A percentile compares a stretch with the other conserved stretches of the same genome.
These are phyloP conservation scores for Drosophila novamexicana DNA, from an alignment of 1,140 invertebrate species.

Conservation along the genomic window DNA sequence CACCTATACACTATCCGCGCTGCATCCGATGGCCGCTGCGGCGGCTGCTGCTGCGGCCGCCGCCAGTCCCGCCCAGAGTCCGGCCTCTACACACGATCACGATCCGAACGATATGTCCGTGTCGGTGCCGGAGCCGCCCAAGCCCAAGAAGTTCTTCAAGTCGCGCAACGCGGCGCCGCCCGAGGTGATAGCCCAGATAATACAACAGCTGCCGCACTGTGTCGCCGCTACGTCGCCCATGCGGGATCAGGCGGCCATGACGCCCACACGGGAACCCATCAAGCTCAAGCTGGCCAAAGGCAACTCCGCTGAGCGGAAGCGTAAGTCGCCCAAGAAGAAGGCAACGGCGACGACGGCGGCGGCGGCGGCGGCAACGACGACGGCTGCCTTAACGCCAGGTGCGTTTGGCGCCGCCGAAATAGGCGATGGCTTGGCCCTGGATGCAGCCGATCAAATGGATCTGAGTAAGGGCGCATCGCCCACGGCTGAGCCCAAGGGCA, in stretches of 20 bases:
- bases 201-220: conserved; percentile 85
- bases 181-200: conserved; percentile 85
- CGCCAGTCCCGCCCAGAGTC: conserved; percentile 86
- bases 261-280: conserved; percentile 55
- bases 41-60: conserved; percentile 79
- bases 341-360: conserved; percentile 21
- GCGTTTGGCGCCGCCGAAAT: conserved; percentile 50
- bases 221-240: conserved; percentile 84
- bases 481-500: conserved; percentile 49
- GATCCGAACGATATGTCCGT: conserved; percentile 84
- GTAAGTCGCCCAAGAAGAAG: conserved; percentile 78
- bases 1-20: conserved; percentile 85
- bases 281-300: conserved; percentile 79
- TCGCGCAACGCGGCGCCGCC: conserved; percentile 89
- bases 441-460: conserved; percentile 46
- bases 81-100: conserved; percentile 86
- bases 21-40: conserved; percentile 80
- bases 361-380: conserved; percentile 1
- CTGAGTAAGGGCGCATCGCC: conserved; percentile 12
- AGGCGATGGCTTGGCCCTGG: conserved; percentile 30
- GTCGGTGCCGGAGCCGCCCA: conserved; percentile 85
- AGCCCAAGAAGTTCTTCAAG: conserved; percentile 96
- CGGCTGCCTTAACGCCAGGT: conserved; percentile 52
- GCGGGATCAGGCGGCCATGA: conserved; percentile 56
- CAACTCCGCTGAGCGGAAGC: conserved; percentile 85